Conservation (phyloP, 2,888 invertebrate species). For the Vandiemenella viatica region DNA sequence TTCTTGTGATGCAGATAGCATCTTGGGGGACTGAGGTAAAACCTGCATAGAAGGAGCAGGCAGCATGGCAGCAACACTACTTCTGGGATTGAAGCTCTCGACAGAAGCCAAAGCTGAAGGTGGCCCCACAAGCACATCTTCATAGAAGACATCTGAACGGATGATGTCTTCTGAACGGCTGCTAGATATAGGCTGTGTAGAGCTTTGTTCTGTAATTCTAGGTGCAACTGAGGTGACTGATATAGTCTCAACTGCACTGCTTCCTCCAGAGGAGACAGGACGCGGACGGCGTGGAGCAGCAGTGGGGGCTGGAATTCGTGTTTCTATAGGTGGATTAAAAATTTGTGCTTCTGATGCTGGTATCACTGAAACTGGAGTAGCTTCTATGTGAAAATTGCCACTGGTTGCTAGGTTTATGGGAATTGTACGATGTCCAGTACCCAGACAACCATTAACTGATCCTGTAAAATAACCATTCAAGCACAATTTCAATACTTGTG, state of each 20-base stretch:
- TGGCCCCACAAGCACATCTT: slow-evolving; percentile 22
- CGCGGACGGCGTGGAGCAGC: slow-evolving; percentile 8
- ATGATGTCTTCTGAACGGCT: slow-evolving; percentile 11
- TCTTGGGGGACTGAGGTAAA: background rate
- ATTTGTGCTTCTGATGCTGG: background rate
- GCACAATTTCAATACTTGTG: too few species aligned
- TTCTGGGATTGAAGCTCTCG: slow-evolving; percentile 11
- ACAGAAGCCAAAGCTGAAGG: slow-evolving; percentile 14
- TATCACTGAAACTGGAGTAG: background rate
- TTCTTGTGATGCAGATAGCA: background rate
- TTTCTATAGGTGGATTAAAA: slow-evolving; percentile 2
- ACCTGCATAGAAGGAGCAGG: background rate
- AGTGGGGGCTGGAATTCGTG: background rate
- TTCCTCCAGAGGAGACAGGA: slow-evolving; percentile 5
- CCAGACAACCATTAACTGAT: too few species aligned
- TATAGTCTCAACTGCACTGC: too few species aligned
- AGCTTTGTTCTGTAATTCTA: too few species aligned
- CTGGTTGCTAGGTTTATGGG: slow-evolving; percentile 30
- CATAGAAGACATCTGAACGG: slow-evolving; percentile 24
- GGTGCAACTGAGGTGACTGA: too few species aligned
- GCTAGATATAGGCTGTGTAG: slow-evolving; percentile 13
- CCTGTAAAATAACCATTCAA: too few species aligned
- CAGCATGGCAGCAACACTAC: background rate
- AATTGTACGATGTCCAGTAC: slow-evolving; percentile 37
- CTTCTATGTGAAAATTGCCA: slow-evolving; percentile 15